Conservation (phyloP, 2,113 vertebrate genomes). For the Sceloporus tristichus region DNA sequence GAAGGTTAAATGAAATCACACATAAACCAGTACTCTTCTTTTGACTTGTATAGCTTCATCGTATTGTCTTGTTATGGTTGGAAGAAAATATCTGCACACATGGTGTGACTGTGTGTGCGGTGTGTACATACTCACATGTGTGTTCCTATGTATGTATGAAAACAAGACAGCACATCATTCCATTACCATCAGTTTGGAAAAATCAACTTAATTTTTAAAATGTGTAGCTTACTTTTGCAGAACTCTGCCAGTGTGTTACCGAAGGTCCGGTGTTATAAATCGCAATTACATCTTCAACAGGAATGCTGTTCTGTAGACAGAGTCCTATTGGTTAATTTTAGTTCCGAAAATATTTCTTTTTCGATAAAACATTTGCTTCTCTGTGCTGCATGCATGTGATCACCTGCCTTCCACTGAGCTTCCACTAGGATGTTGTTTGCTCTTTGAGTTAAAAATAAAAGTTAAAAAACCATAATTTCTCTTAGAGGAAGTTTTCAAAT, state of each 20-base stretch:
- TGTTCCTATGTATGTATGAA: no score
- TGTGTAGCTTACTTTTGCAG: slow-evolving; percentile 69
- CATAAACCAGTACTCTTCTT: background rate
- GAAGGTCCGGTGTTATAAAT: slow-evolving; percentile 83
- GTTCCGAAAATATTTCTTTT: background rate
- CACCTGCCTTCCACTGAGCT: no score
- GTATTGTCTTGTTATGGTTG: background rate
- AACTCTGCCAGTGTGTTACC: slow-evolving; percentile 53
- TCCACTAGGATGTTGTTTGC: no score
- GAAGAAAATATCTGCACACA: background rate
- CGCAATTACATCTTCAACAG: slow-evolving; percentile 84
- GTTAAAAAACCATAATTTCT: no score
- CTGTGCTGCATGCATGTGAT: background rate
- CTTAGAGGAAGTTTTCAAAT: no score
- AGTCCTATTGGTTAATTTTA: background rate
- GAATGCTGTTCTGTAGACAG: slow-evolving; percentile 82
- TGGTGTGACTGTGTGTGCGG: background rate
- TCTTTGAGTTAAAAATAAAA: no score
- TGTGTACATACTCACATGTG: no score
- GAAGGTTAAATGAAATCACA: background rate
- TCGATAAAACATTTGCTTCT: background rate
- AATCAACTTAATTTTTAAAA: background rate
- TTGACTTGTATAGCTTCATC: background rate
- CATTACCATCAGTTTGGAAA: no score
- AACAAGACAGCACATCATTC: no score